Conservation (phyloP, 2,888 invertebrate species). For the Hypomecis atomaria region DNA sequence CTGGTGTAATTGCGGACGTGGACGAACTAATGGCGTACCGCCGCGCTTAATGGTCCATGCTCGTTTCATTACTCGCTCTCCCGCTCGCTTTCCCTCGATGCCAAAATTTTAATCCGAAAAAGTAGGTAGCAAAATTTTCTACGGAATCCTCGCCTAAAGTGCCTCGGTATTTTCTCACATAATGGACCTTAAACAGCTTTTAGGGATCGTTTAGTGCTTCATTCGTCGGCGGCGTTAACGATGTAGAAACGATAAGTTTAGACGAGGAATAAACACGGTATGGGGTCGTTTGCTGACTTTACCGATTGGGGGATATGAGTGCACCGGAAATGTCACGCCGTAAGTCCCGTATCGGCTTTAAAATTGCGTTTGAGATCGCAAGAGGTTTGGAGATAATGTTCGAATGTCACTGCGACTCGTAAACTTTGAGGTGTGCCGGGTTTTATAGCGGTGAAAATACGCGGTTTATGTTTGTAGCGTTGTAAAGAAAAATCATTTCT, state of each 20-base stretch:
- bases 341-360: constrained; percentile 26
- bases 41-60: constrained; percentile 69
- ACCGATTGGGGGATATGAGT: constrained; percentile 41
- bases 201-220: constrained; percentile 65
- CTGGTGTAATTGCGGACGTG: constrained; percentile 71
- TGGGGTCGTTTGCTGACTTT: constrained; percentile 57
- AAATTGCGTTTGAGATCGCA: constrained; percentile 22
- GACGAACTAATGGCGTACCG: constrained; percentile 68
- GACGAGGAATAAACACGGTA: constrained; percentile 64
- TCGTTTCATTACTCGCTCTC: constrained; percentile 68
- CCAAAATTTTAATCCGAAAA: constrained; percentile 74
- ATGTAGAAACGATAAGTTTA: constrained; percentile 71
- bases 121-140: constrained; percentile 51
- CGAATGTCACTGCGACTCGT: constrained; percentile 6
- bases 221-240: constrained; percentile 68
- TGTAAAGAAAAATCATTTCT: no score
- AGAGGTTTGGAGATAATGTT: background rate
- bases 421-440: constrained; percentile 6
- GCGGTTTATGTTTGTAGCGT: background rate
- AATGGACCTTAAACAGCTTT: constrained; percentile 72
- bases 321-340: constrained; percentile 26
- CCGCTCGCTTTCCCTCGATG: constrained; percentile 57
- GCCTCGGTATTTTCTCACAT: constrained; percentile 62
- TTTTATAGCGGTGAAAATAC: background rate
- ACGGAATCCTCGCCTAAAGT: constrained; percentile 56